Percentiles rank a stretch among this genome's conserved stretches.
These are phyloP conservation scores for Platycercus adscitus DNA, from an alignment of 2,113 vertebrate genomes.

Conservation along the genomic window DNA sequence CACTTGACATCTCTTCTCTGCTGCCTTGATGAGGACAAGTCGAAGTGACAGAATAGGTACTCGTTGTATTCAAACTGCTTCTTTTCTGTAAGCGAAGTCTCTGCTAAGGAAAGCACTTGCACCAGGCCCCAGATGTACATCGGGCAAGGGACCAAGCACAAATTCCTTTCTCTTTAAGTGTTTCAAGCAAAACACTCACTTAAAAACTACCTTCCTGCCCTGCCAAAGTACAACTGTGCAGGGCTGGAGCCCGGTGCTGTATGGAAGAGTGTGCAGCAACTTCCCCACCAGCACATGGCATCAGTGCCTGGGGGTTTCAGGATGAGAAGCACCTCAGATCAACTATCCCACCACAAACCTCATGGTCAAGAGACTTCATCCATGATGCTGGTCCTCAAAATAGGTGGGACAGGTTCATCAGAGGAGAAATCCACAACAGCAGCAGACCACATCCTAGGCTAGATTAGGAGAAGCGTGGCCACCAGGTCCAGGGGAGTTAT, in stretches of 20 bases:
- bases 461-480: background rate
- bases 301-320: background rate
- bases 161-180: background rate
- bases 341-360: background rate
- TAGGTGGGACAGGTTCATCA: background rate
- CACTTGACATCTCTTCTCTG: background rate
- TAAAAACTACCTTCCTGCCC: background rate
- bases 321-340: background rate
- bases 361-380: background rate
- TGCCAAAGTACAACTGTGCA: background rate
- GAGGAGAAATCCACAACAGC: background rate
- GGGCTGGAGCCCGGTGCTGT: background rate
- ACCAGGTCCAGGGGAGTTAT: background rate
- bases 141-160: background rate
- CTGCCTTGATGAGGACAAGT: background rate
- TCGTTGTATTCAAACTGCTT: background rate
- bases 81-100: background rate
- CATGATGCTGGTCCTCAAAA: background rate
- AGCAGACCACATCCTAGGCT: background rate
- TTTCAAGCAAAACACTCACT: constrained; percentile 4
- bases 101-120: background rate
- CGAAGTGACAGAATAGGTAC: background rate
- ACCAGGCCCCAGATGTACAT: background rate
- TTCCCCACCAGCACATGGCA: background rate
- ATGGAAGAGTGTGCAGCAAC: background rate